Evolutionary conservation across 2,113 vertebrate species (phyloP).

Genomic region (Heptranchias perlo): DNA sequence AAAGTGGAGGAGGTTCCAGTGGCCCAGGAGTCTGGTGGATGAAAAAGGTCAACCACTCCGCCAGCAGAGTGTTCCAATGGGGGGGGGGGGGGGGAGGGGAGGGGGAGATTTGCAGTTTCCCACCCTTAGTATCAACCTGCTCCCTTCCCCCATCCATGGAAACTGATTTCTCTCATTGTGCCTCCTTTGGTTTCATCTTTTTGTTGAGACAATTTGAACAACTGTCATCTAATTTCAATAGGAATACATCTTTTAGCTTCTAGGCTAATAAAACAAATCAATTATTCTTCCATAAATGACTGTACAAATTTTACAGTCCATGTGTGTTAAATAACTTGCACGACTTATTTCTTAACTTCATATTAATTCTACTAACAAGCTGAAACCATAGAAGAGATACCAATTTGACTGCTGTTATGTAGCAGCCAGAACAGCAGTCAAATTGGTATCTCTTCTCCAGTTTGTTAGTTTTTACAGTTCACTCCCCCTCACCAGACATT

Average conservation of each 20-base stretch:
- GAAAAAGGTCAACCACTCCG: background rate
- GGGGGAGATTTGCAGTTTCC: background rate
- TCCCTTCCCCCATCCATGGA: background rate
- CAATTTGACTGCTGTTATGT: background rate
- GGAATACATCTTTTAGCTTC: background rate
- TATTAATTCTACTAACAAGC: background rate
- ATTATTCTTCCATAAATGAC: background rate
- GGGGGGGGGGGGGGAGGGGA: background rate
- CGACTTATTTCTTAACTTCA: background rate
- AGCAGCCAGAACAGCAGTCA: slow-evolving; percentile 21
- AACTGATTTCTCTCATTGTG: background rate
- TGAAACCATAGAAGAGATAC: background rate
- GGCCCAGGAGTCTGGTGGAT: background rate
- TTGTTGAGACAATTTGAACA: background rate
- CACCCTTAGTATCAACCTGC: background rate
- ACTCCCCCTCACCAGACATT: slow-evolving; percentile 52
- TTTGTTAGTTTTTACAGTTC: slow-evolving; percentile 43
- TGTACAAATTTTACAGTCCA: background rate
- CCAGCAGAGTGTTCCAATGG: background rate
- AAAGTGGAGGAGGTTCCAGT: background rate
- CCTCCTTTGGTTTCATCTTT: background rate
- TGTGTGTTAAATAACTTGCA: background rate
- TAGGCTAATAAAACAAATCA: background rate
- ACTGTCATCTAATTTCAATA: background rate
- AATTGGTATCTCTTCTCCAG: background rate